A percentile compares a stretch with the other conserved stretches of the same genome.
Evolutionary conservation across 2,113 vertebrate species (phyloP).

Genomic region (Cacatua alba): DNA sequence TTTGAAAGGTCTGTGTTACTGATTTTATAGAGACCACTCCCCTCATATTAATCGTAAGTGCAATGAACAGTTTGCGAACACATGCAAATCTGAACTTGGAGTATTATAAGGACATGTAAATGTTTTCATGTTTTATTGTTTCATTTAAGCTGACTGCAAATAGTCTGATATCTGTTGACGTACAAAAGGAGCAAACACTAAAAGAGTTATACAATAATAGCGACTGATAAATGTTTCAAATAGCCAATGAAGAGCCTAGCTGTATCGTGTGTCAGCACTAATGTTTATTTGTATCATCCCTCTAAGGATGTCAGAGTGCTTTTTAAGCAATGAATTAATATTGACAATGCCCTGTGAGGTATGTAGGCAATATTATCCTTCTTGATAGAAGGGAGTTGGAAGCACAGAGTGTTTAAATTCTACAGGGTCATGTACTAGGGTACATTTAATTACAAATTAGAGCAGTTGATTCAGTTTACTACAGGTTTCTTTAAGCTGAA

Average conservation of each 20-base stretch:
- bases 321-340: conserved; percentile 60
- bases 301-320: conserved; percentile 47
- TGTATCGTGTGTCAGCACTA: conserved; percentile 23
- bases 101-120: background rate
- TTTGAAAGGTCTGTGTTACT: background rate
- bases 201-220: background rate
- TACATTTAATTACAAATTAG: background rate
- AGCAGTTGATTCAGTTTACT: background rate
- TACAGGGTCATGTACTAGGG: background rate
- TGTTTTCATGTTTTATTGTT: background rate
- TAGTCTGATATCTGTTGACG: background rate
- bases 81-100: background rate
- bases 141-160: background rate
- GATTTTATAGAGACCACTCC: background rate
- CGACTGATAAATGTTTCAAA: conserved; percentile 30
- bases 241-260: conserved; percentile 11
- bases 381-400: background rate
- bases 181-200: background rate
- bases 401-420: conserved; percentile 17
- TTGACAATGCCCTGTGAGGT: conserved; percentile 51
- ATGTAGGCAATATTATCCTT: background rate
- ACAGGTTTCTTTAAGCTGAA: background rate
- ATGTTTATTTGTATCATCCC: conserved; percentile 36
- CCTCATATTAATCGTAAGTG: background rate
- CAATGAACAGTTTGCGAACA: background rate